Evolutionary conservation across 2,797 vertebrate species (phyloP).

Genomic region (Lutjanus campechanus): DNA sequence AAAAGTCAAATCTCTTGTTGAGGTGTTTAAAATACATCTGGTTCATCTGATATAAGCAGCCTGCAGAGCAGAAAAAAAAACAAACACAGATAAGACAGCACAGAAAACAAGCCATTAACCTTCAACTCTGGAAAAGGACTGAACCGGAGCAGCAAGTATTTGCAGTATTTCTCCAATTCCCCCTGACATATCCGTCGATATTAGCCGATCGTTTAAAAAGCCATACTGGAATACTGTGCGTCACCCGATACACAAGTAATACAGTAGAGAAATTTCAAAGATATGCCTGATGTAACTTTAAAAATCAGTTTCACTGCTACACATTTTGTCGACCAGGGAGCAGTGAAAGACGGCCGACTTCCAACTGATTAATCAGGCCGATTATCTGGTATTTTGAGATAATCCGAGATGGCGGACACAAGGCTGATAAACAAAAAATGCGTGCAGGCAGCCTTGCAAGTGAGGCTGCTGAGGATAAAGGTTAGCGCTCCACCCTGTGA

Average conservation of each 20-base stretch:
- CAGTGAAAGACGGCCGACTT: too few species aligned
- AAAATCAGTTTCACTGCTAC: background rate
- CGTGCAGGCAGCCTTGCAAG: too few species aligned
- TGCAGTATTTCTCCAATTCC: background rate
- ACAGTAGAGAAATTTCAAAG: background rate
- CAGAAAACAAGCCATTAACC: slow-evolving; percentile 7
- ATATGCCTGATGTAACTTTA: background rate
- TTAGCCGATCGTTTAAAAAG: too few species aligned
- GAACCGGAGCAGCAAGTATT: background rate
- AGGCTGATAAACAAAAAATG: too few species aligned
- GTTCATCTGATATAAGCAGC: slow-evolving; percentile 13
- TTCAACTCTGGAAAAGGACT: slow-evolving; percentile 1
- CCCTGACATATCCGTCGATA: too few species aligned
- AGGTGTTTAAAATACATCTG: background rate
- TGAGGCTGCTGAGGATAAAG: too few species aligned
- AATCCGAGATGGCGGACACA: too few species aligned
- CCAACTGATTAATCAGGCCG: too few species aligned
- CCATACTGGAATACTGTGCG: too few species aligned
- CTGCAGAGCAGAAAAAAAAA: background rate
- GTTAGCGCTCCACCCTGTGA: too few species aligned
- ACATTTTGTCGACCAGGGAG: background rate
- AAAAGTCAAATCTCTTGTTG: slow-evolving; percentile 3
- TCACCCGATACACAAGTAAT: background rate
- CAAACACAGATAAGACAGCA: slow-evolving; percentile 9
- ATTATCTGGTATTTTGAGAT: too few species aligned